These are phyloP conservation scores for Chromoteleia sp. DNA, from an alignment of 2,888 invertebrate genomes.

Conservation along the genomic window DNA sequence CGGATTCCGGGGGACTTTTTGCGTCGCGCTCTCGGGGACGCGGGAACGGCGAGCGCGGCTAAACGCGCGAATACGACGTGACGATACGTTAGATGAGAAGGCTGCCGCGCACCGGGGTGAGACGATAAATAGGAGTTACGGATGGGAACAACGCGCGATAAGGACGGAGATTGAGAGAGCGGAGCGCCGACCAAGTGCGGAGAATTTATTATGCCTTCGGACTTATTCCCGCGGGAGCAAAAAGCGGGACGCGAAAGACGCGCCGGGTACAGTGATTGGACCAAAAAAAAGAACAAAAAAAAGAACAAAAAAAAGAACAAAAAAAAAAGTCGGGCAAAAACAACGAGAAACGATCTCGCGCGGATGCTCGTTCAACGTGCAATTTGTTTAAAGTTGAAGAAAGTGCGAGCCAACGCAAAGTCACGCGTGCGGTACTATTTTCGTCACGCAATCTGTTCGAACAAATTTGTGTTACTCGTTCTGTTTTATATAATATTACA, in stretches of 20 bases:
- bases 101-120: constrained; percentile 27
- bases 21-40: no score
- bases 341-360: constrained; percentile 32
- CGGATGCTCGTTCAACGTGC: constrained; percentile 33
- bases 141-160: constrained; percentile 57
- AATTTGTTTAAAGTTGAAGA: constrained; percentile 71
- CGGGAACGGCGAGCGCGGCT: constrained; percentile 38
- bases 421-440: constrained; percentile 57
- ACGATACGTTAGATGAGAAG: constrained; percentile 58
- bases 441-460: constrained; percentile 51
- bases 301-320: no score
- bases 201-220: constrained; percentile 67
- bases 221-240: constrained; percentile 50
- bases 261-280: constrained; percentile 41
- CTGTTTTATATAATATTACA: no score
- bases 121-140: constrained; percentile 63
- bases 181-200: constrained; percentile 60
- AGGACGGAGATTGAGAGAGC: constrained; percentile 69
- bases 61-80: constrained; percentile 60
- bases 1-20: constrained; percentile 55
- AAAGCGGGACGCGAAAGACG: constrained; percentile 52
- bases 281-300: background rate
- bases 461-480: constrained; percentile 20
- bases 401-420: constrained; percentile 37
- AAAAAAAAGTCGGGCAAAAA: constrained; percentile 26